Conservation (phyloP, 2,797 vertebrate genomes). For the Lemur catta region DNA sequence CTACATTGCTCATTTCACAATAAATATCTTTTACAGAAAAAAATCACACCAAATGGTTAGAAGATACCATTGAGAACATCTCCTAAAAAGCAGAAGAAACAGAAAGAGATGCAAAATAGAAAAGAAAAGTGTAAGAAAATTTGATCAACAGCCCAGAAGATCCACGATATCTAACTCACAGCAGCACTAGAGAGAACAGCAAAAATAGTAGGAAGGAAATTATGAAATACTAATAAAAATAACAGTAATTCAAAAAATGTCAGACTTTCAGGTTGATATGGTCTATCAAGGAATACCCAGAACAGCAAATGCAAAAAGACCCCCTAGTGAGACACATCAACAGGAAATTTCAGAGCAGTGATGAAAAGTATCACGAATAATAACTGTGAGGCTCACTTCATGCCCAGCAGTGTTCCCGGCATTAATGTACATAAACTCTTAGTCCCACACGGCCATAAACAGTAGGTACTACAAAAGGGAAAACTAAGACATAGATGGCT, state of each 20-base stretch:
- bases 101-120: not conserved
- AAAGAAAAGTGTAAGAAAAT: not conserved
- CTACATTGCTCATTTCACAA: not conserved
- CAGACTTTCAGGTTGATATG: not conserved
- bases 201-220: not conserved
- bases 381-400: not conserved
- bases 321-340: not conserved
- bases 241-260: not conserved
- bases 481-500: not conserved
- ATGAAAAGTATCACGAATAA: not conserved
- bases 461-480: not conserved
- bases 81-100: not conserved
- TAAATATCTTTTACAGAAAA: not conserved
- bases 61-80: not conserved
- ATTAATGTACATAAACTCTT: not conserved
- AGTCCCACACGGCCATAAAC: not conserved
- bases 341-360: not conserved
- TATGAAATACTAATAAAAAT: not conserved
- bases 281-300: not conserved
- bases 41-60: not conserved
- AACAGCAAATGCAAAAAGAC: not conserved
- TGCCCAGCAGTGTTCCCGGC: not conserved
- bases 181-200: not conserved
- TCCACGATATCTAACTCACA: not conserved
- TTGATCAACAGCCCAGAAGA: no score